These are phyloP conservation scores for Potamarius usumacintae DNA, from an alignment of 2,113 vertebrate species.

Conservation along the genomic window DNA sequence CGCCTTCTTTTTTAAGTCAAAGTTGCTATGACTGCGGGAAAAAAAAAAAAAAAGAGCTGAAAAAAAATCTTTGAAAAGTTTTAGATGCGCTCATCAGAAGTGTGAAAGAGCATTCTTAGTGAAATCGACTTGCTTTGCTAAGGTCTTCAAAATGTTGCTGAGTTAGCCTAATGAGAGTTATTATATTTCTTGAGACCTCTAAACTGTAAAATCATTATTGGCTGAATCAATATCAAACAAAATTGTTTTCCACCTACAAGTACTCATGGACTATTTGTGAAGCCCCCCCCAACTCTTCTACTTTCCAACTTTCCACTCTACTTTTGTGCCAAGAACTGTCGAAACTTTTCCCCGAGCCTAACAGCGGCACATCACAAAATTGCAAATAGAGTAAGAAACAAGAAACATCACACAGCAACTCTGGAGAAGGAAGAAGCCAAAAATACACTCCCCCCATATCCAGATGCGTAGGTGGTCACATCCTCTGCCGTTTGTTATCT, in stretches of 20 bases:
- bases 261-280: neutral
- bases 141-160: neutral
- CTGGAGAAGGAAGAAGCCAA: constrained; percentile 56
- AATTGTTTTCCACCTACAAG: neutral
- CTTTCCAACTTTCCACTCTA: constrained; percentile 16
- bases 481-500: constrained; percentile 62
- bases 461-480: constrained; percentile 52
- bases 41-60: neutral
- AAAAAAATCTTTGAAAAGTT: neutral
- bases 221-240: constrained; percentile 4
- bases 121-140: neutral
- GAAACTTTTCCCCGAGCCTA: constrained; percentile 40
- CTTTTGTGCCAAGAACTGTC: constrained; percentile 37
- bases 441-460: constrained; percentile 53
- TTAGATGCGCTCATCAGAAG: neutral
- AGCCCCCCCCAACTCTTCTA: neutral
- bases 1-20: neutral
- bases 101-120: neutral
- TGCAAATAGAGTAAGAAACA: constrained; percentile 28
- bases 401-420: constrained; percentile 60
- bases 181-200: neutral
- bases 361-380: constrained; percentile 55
- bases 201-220: neutral
- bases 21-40: neutral
- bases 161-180: constrained; percentile 6